Conservation (phyloP, 2,113 vertebrate genomes). For the Anseranas semipalmata region DNA sequence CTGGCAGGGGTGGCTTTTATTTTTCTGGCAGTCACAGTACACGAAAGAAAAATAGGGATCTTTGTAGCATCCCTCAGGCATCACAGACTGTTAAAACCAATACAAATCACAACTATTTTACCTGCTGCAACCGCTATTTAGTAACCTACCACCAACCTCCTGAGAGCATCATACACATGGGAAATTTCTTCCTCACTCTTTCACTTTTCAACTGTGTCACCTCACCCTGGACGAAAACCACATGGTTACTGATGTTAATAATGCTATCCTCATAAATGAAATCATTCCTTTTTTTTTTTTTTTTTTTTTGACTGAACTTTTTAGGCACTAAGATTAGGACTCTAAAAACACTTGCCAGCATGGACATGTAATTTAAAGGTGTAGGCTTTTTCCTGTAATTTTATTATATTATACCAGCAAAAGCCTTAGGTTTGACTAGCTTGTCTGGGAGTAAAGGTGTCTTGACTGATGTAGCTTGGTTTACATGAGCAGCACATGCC, state of each 20-base stretch:
- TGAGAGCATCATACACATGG: accelerated
- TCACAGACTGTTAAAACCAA: neutral
- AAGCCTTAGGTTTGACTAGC: neutral
- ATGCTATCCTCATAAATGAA: neutral
- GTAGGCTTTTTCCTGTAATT: neutral
- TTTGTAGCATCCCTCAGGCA: constrained; percentile 4
- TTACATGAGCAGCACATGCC: neutral
- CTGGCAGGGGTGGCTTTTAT: constrained; percentile 5
- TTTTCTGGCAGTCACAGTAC: neutral
- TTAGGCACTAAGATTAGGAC: neutral
- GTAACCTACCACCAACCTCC: neutral
- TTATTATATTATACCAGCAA: neutral
- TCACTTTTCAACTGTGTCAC: neutral
- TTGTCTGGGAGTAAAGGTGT: neutral
- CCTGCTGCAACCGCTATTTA: neutral
- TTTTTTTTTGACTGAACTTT: neutral
- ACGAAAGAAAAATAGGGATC: neutral
- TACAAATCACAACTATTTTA: constrained; percentile 4
- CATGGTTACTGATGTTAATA: neutral
- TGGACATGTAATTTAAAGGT: neutral
- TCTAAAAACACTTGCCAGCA: neutral
- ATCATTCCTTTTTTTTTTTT: neutral
- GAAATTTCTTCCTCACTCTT: neutral
- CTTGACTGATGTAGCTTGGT: neutral
- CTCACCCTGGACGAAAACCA: neutral